Conservation (phyloP, 2,888 invertebrate genomes). For the Tenthredo mesomela region DNA sequence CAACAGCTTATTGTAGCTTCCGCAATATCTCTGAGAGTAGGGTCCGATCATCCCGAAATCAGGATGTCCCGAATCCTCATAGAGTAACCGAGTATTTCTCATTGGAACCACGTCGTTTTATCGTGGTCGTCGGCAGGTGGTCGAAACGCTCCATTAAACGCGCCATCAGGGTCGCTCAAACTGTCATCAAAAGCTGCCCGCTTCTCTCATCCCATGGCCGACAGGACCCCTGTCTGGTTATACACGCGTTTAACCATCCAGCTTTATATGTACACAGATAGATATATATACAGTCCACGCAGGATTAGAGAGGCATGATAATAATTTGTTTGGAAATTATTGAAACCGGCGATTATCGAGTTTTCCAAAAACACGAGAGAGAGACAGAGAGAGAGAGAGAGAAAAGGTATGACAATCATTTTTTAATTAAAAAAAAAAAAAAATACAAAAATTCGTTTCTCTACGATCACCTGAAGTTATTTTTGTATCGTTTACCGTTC, state of each 20-base stretch:
- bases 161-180: constrained; percentile 52
- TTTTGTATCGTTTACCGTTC: constrained; percentile 2
- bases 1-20: not conserved
- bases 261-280: not conserved
- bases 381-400: too few relatives aligned
- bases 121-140: constrained; percentile 34
- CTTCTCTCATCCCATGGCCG: not conserved
- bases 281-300: not conserved
- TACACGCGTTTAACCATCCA: not conserved
- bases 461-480: too few relatives aligned
- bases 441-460: too few relatives aligned
- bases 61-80: not conserved
- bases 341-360: not conserved
- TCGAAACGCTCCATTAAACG: constrained; percentile 46
- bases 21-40: not conserved
- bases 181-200: constrained; percentile 48
- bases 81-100: constrained; percentile 22
- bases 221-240: not conserved
- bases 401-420: not conserved
- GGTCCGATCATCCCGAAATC: not conserved
- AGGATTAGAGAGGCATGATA: not conserved
- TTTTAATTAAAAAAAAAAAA: not conserved
- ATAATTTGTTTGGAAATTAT: not conserved
- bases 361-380: not conserved
- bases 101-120: constrained; percentile 41